Evolutionary conservation across 2,888 invertebrate genomes (phyloP).

Genomic region (Plagiodera versicolora): DNA sequence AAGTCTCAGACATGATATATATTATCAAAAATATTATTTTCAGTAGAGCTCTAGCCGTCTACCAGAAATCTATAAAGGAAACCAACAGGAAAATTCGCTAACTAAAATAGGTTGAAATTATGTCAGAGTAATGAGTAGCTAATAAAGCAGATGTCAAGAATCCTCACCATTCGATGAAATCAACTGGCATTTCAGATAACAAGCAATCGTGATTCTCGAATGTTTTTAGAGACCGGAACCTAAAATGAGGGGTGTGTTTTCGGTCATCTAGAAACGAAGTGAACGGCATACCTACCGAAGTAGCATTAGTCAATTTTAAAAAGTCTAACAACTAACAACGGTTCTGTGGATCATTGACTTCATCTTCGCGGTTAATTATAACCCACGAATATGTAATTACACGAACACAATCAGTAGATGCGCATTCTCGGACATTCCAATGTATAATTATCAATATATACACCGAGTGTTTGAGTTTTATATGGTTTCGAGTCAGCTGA

Average conservation of each 20-base stretch:
- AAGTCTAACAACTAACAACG: slow-evolving; percentile 35
- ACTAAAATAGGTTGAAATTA: too few species aligned
- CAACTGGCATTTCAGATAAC: too few species aligned
- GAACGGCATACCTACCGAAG: slow-evolving; percentile 15
- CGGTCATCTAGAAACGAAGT: slow-evolving; percentile 5
- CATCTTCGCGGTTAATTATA: slow-evolving; percentile 48
- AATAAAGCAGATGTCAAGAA: too few species aligned
- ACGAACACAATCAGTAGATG: slow-evolving; percentile 54
- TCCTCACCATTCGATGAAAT: too few species aligned
- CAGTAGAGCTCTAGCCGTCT: too few species aligned
- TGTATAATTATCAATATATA: slow-evolving; percentile 45
- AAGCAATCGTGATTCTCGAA: background rate
- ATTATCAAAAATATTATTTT: too few species aligned
- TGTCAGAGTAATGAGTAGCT: too few species aligned
- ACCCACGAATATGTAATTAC: slow-evolving; percentile 56
- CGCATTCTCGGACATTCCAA: slow-evolving; percentile 48
- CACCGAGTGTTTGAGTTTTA: slow-evolving; percentile 25
- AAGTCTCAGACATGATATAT: too few species aligned
- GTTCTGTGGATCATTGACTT: slow-evolving; percentile 30
- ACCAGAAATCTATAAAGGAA: too few species aligned
- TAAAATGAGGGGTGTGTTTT: slow-evolving; percentile 12
- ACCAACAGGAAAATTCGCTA: too few species aligned
- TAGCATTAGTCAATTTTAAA: slow-evolving; percentile 35
- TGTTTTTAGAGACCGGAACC: slow-evolving; percentile 5
- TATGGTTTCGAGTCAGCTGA: slow-evolving; percentile 10